These are phyloP conservation scores for Diachasma alloeum DNA, from an alignment of 1,140 invertebrate species.

Conservation along the genomic window DNA sequence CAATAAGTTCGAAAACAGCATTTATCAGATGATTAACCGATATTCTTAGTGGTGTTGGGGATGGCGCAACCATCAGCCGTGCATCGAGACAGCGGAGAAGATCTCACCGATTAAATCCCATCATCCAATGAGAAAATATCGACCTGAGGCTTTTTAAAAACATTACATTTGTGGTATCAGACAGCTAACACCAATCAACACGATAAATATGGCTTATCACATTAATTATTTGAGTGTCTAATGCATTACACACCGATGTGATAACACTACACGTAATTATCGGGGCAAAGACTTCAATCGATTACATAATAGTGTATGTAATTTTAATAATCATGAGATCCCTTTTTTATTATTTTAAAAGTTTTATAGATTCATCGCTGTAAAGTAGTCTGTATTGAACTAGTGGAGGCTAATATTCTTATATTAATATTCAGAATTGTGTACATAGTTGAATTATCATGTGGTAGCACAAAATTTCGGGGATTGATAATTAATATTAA, in stretches of 20 bases:
- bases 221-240: neutral
- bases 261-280: neutral
- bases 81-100: slow-evolving; percentile 56
- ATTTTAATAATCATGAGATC: neutral
- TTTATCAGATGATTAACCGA: slow-evolving; percentile 68
- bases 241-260: neutral
- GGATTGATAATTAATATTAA: neutral
- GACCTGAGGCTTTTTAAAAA: slow-evolving; percentile 6
- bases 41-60: slow-evolving; percentile 63
- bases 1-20: slow-evolving; percentile 66
- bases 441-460: neutral
- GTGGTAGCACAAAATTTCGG: neutral
- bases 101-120: slow-evolving; percentile 60
- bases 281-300: neutral
- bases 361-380: neutral
- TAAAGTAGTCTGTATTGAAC: neutral
- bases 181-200: neutral
- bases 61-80: slow-evolving; percentile 52
- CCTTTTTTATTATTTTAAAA: neutral
- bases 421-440: neutral
- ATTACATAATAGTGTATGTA: neutral
- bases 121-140: slow-evolving; percentile 52
- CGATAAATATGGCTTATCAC: neutral
- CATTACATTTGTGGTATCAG: neutral
- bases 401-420: neutral